Percentiles rank a stretch among this genome's conserved stretches.
Conservation (phyloP, 2,113 vertebrate genomes). For the Ibidorhyncha struthersii region DNA sequence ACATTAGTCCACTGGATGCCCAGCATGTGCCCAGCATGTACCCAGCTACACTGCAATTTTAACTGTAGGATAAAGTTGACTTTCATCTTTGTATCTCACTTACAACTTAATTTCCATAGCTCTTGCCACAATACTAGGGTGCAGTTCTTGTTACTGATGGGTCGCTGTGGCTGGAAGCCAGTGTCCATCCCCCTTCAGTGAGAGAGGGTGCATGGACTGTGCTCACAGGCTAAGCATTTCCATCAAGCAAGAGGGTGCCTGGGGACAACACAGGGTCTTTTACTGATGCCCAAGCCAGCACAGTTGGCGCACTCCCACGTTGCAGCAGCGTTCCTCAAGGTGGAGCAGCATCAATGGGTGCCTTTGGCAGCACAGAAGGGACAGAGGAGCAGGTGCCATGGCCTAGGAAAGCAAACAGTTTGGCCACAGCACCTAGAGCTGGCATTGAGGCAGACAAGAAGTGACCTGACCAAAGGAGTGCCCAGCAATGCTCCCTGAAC, state of each 20-base stretch:
- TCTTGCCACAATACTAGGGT: background rate
- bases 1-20: background rate
- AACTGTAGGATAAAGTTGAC: background rate
- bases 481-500: background rate
- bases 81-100: background rate
- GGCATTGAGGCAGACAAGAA: background rate
- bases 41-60: fast-evolving
- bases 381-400: background rate
- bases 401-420: background rate
- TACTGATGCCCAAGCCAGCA: background rate
- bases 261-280: background rate
- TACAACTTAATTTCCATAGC: background rate
- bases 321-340: background rate
- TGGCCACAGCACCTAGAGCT: fast-evolving
- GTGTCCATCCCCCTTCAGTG: background rate
- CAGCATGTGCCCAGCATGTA: background rate
- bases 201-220: background rate
- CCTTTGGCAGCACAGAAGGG: background rate
- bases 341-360: background rate
- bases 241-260: background rate
- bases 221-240: background rate
- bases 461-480: background rate
- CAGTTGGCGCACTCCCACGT: fast-evolving
- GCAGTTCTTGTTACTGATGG: background rate
- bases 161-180: background rate